A percentile compares a stretch with the other conserved stretches of the same genome.
These are phyloP conservation scores for Pseudanteris insignis DNA, from an alignment of 2,888 invertebrate species.

Conservation along the genomic window DNA sequence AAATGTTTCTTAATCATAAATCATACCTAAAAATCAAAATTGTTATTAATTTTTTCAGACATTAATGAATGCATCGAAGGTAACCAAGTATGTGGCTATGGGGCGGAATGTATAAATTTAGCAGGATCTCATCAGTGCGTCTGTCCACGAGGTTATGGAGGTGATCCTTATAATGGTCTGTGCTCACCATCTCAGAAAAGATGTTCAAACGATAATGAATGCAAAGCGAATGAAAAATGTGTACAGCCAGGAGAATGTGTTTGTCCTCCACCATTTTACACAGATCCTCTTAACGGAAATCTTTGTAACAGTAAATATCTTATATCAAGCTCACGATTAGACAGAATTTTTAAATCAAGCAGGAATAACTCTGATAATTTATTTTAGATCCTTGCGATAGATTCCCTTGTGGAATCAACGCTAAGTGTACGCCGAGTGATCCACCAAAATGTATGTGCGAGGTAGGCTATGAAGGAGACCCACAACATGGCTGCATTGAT, in stretches of 20 bases:
- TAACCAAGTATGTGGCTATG: slow-evolving; percentile 82
- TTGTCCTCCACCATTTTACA: slow-evolving; percentile 90
- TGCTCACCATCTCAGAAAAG: slow-evolving; percentile 85
- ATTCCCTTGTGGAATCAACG: slow-evolving; percentile 88
- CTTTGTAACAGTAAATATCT: slow-evolving; percentile 80
- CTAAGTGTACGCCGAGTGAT: slow-evolving; percentile 88
- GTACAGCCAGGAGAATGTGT: slow-evolving; percentile 91
- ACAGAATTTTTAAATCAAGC: too few relatives aligned
- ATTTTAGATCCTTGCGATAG: slow-evolving; percentile 83
- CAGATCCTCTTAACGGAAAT: slow-evolving; percentile 82
- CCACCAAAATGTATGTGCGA: slow-evolving; percentile 90
- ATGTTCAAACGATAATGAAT: slow-evolving; percentile 84
- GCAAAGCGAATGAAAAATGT: slow-evolving; percentile 87
- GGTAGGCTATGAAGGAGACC: slow-evolving; percentile 86
- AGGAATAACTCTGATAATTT: too few relatives aligned
- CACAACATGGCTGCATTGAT: slow-evolving; percentile 83
- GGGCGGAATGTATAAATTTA: slow-evolving; percentile 85
- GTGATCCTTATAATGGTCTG: slow-evolving; percentile 82
- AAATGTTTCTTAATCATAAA: too few relatives aligned
- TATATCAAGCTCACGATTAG: too few relatives aligned
- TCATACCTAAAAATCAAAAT: not conserved
- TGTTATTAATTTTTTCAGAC: slow-evolving; percentile 68
- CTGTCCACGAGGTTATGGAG: slow-evolving; percentile 83
- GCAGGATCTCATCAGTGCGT: slow-evolving; percentile 81
- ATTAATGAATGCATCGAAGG: slow-evolving; percentile 85